Conservation (phyloP, 2,113 vertebrate genomes). For the Mandrillus leucophaeus region DNA sequence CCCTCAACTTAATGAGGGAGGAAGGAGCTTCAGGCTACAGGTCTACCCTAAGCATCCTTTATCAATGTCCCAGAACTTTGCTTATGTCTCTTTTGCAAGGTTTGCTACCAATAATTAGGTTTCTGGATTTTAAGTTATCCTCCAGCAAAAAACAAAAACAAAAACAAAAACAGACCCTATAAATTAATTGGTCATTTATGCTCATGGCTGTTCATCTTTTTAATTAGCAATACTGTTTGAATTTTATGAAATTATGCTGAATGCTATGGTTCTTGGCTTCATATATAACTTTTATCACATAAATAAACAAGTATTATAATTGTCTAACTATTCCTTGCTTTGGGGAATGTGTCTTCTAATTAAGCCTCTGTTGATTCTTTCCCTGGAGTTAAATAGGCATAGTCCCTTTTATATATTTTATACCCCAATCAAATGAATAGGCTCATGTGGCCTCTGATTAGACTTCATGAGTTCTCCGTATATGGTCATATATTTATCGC, state of each 20-base stretch:
- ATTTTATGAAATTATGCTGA: constrained; percentile 36
- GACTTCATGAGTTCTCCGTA: background rate
- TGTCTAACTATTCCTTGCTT: background rate
- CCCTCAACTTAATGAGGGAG: background rate
- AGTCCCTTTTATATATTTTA: background rate
- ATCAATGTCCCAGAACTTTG: background rate
- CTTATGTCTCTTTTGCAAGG: background rate
- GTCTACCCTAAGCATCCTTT: background rate
- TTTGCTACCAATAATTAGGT: constrained; percentile 16
- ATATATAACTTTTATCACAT: background rate
- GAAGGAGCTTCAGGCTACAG: background rate
- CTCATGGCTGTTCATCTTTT: background rate
- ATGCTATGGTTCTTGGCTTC: background rate
- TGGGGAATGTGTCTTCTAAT: constrained; percentile 1
- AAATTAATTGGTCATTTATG: background rate
- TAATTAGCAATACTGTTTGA: background rate
- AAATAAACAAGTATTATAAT: background rate
- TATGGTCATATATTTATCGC: background rate
- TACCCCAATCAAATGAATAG: background rate
- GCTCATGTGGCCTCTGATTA: background rate
- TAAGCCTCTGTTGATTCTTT: constrained; percentile 8
- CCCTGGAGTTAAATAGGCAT: background rate
- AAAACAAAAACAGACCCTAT: background rate
- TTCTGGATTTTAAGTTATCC: background rate
- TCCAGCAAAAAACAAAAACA: background rate